phyloP scores from a whole-genome alignment of 2,888 invertebrate genomes.

The Drosophila lacicola region DNA sequence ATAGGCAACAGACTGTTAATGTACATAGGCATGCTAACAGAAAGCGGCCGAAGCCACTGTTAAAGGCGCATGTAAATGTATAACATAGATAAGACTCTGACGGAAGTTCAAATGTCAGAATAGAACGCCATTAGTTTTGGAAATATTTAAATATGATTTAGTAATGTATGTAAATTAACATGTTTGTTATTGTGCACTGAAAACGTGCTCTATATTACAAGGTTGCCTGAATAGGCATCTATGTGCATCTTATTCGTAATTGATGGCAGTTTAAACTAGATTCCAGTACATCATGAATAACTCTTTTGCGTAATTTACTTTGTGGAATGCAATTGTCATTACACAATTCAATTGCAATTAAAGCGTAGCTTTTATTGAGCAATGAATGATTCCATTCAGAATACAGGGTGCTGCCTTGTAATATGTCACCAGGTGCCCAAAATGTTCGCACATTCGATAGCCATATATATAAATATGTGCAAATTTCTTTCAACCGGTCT shows the following conservation, averaged over 20 bases:
- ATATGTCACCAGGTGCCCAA: not conserved
- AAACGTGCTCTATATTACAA: conserved; percentile 46
- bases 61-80: not conserved
- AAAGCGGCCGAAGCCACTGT: conserved; percentile 5
- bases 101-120: conserved; percentile 59
- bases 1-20: conserved; percentile 6
- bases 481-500: conserved; percentile 59
- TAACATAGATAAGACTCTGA: conserved; percentile 22
- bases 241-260: conserved; percentile 39
- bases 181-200: conserved; percentile 8
- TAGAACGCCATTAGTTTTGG: conserved; percentile 49
- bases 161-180: not conserved
- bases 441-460: conserved; percentile 4
- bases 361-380: conserved; percentile 8
- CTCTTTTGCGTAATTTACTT: conserved; percentile 50
- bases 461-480: conserved; percentile 10
- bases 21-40: conserved; percentile 15
- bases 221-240: conserved; percentile 29
- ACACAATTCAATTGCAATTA: conserved; percentile 42
- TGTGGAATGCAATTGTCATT: conserved; percentile 21
- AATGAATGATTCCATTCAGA: not conserved
- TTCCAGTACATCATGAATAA: conserved; percentile 41
- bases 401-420: conserved; percentile 50
- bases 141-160: not conserved
- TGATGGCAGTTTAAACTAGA: conserved; percentile 39